Evolutionary conservation across 2,888 invertebrate species (phyloP).

Genomic region (Sesia apiformis): DNA sequence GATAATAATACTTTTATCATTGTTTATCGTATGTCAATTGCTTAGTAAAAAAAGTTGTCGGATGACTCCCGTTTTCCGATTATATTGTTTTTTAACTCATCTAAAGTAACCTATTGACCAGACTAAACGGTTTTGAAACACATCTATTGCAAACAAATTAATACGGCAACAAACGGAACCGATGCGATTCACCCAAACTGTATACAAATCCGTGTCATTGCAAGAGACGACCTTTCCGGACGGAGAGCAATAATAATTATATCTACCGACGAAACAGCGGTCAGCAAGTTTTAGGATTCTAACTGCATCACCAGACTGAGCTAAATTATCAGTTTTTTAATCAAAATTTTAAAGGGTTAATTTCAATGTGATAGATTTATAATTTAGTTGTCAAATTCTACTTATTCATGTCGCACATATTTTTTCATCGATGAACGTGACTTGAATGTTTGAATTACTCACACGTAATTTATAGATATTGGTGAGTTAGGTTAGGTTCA

Average conservation of each 20-base stretch:
- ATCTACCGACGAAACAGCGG: not conserved
- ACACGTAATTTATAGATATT: not conserved
- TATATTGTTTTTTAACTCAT: not conserved
- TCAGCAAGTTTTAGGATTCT: not conserved
- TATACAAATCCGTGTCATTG: slow-evolving; percentile 7
- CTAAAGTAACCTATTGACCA: not conserved
- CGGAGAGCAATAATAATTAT: not conserved
- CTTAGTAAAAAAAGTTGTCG: not conserved
- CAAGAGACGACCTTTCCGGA: slow-evolving; percentile 12
- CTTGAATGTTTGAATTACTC: not conserved
- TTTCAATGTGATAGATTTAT: not conserved
- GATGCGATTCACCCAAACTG: slow-evolving; percentile 17
- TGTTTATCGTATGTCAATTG: not conserved
- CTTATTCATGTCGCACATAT: not conserved
- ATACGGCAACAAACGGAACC: slow-evolving; percentile 13
- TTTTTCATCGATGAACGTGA: not conserved
- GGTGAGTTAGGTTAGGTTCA: too few species aligned
- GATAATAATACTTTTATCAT: not conserved
- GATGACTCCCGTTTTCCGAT: not conserved
- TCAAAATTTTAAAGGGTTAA: not conserved
- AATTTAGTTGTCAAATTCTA: not conserved
- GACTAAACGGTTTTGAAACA: slow-evolving; percentile 12
- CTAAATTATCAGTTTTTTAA: not conserved
- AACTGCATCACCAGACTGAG: not conserved
- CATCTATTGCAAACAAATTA: slow-evolving; percentile 7